Conservation (phyloP, 2,797 vertebrate species). For the Huso huso region DNA sequence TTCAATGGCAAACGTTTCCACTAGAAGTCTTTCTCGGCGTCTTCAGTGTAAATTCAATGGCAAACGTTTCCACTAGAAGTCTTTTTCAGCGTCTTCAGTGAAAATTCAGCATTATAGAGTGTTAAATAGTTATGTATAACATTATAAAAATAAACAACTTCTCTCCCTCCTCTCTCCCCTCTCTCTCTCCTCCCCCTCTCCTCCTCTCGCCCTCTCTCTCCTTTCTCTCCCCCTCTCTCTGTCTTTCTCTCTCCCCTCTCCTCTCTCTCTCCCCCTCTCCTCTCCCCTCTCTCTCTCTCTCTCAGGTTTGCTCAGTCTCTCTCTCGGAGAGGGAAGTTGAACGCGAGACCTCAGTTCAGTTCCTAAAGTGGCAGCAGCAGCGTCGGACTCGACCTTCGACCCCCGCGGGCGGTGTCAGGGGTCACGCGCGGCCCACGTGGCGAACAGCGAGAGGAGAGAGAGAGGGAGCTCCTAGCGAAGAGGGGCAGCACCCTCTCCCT, state of each 20-base stretch:
- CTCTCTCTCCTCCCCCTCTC: neutral
- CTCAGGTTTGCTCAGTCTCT: slow-evolving; percentile 66
- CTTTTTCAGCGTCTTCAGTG: no score
- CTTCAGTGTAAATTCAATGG: no score
- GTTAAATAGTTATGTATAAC: no score
- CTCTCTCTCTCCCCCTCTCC: no score
- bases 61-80: no score
- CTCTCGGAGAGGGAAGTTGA: slow-evolving; percentile 66
- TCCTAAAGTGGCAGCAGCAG: slow-evolving; percentile 57
- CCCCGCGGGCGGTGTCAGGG: slow-evolving; percentile 65
- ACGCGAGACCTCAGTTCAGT: slow-evolving; percentile 57
- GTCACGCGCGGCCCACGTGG: slow-evolving; percentile 56
- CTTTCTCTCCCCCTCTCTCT: neutral
- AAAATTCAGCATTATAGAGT: no score
- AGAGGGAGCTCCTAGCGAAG: slow-evolving; percentile 39
- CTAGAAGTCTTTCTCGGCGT: no score
- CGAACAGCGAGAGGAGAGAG: slow-evolving; percentile 37
- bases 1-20: no score
- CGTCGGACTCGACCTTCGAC: slow-evolving; percentile 59
- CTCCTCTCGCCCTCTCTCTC: neutral
- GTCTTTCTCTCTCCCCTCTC: no score
- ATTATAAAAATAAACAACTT: no score
- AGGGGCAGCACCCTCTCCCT: slow-evolving; percentile 31
- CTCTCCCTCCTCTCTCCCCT: neutral
- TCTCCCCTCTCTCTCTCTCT: neutral